Base-by-base conservation (phyloP, 2,888 invertebrate species). In the Campoplex capitator region DNA sequence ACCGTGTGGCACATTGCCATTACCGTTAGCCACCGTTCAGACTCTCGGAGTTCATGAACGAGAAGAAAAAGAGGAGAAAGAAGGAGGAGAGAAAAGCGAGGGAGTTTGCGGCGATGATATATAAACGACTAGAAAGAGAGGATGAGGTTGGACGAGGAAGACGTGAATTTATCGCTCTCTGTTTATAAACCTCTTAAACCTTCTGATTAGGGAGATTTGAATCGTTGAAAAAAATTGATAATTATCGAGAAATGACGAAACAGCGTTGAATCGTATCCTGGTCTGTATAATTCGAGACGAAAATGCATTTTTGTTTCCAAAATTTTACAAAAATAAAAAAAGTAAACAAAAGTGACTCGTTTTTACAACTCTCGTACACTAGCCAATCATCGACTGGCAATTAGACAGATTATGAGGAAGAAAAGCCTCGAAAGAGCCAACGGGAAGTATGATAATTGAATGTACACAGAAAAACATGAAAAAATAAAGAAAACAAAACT, bases 1-100 rank as follows among this genome's bases (percentile, higher is more conserved):
- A 76, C 81, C 79, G 76, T 82, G 82, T 76, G 75, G 88, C 86
- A 78, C 88, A 88, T 86, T 77, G 84, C 84, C 86, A 88, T 88
- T 88, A 88, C 88, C 88, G 88, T 88, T 88, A 88, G 82, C 82
- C 77, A 77, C 80, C 83, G 56, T 62, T 77, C 28, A 74, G 80
- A 83, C 79, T 79, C 78, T 54, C 78, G 62, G 8, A 42, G 73
- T 67, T 76, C 82, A 75, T 74, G 84, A 84, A 76, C 71, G 71
- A 87, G 74, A 68, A 78, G 38, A 73, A 56, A 70, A 73, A 45
- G 13, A 45, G 45, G 70, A 71, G 70, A 35, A 74, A 71, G 77
- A 68, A 28, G 28, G 48, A 74, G 77, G 74, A 77, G 77, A 23
- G 23, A 23, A 23, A 84, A 84, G 67, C 81, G 68, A 71, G 77